phyloP scores from a whole-genome alignment of 2,113 vertebrate genomes.

The Hippocampus barbouri region DNA sequence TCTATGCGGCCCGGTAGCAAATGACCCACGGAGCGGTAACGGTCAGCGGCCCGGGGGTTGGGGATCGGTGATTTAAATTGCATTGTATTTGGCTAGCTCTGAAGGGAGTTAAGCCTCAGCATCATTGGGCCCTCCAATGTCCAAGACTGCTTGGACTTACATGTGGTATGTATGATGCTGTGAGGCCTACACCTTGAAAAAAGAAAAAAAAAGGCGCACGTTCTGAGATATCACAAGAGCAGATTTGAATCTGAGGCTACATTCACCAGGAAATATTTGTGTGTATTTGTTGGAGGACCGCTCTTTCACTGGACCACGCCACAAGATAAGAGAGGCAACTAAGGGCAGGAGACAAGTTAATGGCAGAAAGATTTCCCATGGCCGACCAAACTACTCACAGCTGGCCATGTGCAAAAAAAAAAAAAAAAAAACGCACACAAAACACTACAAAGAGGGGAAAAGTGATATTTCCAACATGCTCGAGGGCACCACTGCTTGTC shows the following conservation, averaged over 20 bases:
- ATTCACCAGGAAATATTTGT: slow-evolving; percentile 62
- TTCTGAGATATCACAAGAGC: slow-evolving; percentile 50
- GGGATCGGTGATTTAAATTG: no score
- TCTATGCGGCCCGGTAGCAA: no score
- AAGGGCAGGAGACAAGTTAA: slow-evolving; percentile 67
- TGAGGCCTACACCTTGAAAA: background rate
- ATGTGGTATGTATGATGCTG: no score
- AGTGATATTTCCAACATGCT: slow-evolving; percentile 44
- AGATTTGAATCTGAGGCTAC: slow-evolving; percentile 58
- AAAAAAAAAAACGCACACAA: background rate
- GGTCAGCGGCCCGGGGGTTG: no score
- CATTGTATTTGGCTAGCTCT: no score
- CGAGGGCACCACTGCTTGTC: background rate
- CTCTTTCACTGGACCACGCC: slow-evolving; percentile 39
- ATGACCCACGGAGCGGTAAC: no score
- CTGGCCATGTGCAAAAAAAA: slow-evolving; percentile 54
- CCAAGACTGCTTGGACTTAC: no score
- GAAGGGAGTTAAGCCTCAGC: no score
- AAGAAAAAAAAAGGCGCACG: slow-evolving; percentile 19
- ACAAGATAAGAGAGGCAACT: slow-evolving; percentile 67
- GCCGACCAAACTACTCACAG: slow-evolving; percentile 75
- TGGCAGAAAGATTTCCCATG: slow-evolving; percentile 58
- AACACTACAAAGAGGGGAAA: slow-evolving; percentile 51
- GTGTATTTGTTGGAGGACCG: slow-evolving; percentile 46
- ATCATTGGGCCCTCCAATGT: no score